Evolutionary conservation across 2,888 invertebrate species (phyloP).

Genomic region (Linnaemya vulpina): DNA sequence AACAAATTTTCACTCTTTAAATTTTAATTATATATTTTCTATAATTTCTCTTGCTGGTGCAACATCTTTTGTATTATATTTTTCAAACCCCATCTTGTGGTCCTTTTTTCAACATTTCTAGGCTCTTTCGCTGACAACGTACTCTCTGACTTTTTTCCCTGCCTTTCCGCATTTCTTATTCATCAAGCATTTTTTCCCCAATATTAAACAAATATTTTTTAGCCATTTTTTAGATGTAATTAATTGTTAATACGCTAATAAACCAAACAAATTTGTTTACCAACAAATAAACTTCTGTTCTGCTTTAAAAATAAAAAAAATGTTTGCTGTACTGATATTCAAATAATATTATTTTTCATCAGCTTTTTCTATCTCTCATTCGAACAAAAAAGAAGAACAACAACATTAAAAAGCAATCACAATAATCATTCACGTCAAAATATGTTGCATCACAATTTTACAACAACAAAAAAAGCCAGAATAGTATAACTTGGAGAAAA

Average conservation of each 20-base stretch:
- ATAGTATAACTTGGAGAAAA: constrained; percentile 6
- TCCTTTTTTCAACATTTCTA: no score
- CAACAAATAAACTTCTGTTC: neutral
- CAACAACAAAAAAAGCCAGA: neutral
- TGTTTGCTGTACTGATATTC: neutral
- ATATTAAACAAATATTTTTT: no score
- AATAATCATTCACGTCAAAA: constrained; percentile 69
- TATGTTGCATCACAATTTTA: constrained; percentile 60
- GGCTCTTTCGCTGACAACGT: no score
- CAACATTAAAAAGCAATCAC: constrained; percentile 68
- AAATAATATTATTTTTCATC: neutral
- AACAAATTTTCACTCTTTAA: no score
- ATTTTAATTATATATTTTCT: no score
- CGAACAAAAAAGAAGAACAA: neutral
- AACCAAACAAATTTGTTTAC: neutral
- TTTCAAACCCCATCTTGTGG: no score
- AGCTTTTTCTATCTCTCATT: neutral
- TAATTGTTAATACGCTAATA: neutral
- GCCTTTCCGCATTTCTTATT: no score
- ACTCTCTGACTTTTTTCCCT: no score
- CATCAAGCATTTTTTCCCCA: no score
- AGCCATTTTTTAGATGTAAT: neutral
- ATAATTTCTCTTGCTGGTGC: no score
- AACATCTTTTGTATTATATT: no score
- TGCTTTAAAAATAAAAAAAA: neutral